Evolutionary conservation across 2,113 vertebrate genomes (phyloP), one percentile per base, ranked within the genome.

Genomic region (Cyprinus carpio): DNA sequence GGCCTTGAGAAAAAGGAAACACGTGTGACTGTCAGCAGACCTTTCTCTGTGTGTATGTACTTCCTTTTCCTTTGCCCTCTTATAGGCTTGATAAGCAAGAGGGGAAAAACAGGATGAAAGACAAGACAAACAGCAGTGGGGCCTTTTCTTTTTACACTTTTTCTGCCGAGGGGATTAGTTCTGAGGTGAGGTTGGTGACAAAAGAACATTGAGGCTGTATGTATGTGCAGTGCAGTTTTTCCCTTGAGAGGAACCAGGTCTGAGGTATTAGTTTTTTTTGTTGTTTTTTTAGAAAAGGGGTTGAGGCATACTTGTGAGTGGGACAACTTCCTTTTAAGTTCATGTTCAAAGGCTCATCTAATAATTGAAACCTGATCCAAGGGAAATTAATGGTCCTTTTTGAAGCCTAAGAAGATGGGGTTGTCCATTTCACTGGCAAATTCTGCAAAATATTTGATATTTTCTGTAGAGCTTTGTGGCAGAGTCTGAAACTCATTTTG

Each of bases 1-100:
- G 88, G 90, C 89, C 90, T 90, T 90, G 92, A 90, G 81, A 86
- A 79, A 88, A 46, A 86, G 84, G 89, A 87, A 85, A 81, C 84
- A 34, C 40, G 25, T 84, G 71, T 16, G 83, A 81, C 82, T 54
- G 72, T 84, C 77, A 65, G 65, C 78, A 75, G 76, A 29, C 27
- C 81, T 58, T 62, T 87, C 67, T 87, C 75, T 84, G 2, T 16
- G 34, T 69, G 49, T 78, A 51, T 83, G 84, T 77, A 81, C 86
- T 90, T 92, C 88, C 89, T 88, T 80, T 91, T 93, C 86, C 83
- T 90, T 76, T 85, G 54, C 29, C 64, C 40, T 71, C 77, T 82
- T 25, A 81, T n/a, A 81, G 82, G 54, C 56, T 51, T 80, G 87
- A 89, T 88, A 89, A 71, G 72, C 54, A 27, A 84, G 78, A 87